Evolutionary conservation across 1,140 invertebrate genomes (phyloP), one percentile per base, ranked within the genome.

Genomic region (Trinorchestia longiramus): DNA sequence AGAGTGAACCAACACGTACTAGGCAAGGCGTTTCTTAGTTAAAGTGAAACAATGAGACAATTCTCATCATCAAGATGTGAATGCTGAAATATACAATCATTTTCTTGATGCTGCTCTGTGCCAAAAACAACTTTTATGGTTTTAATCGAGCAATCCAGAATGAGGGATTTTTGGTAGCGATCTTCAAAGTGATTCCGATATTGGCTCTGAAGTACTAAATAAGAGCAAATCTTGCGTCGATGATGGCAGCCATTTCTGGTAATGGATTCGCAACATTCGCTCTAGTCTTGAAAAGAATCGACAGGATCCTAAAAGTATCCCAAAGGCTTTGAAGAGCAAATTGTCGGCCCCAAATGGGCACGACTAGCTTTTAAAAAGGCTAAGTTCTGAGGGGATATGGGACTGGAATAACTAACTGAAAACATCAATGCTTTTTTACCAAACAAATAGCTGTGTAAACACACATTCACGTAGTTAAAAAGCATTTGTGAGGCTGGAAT

Each of bases 151-250:
- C 43, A 94, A 43, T 47, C 44, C 92, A 11, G 43, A 40, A 47
- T 44, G 92, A 94, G 4, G 92, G 28, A 90, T 94, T 94, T 94
- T 94, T 44, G 40, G 92, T 28, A 94, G 92, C 92, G 43, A 94
- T 94, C 92, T 94, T 94, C 92, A 94, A 94, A 94, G 92, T 94
- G 92, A 94, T 94, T 94, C 92, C 92, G 43, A 94, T 47, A 94
- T 94, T 94, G 92, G 44, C 92, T 45, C 92, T 94, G 92, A 94
- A 94, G 8, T 94, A 94, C 41, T 94, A 94, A 94, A 94, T 94
- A 94, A 94, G 92, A 45, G 11, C 41, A 43, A 94, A 94, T 94
- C 92, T 94, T 94, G 92, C 43, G 92, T 94, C 8, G 92, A 94
- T 94, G 92, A 94, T 47, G 44, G 92, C 92, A 44, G 43, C 92